Evolutionary conservation across 2,113 vertebrate genomes (phyloP), one percentile per base, ranked within the genome.

Genomic region (Epinephelus lanceolatus): DNA sequence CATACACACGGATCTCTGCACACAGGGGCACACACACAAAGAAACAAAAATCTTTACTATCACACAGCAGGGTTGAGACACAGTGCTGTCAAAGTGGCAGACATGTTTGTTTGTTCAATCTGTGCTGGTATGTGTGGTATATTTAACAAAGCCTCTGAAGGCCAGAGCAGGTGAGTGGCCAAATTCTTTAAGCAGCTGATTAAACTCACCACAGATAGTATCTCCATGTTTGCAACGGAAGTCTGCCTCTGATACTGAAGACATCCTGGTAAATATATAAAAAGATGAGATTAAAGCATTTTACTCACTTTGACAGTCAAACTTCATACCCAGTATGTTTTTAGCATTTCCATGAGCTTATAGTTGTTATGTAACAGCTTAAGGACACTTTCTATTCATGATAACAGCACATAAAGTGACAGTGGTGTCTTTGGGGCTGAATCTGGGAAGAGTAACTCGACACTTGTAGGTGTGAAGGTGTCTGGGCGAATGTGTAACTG

Each of bases 1-100:
- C 92, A 7, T 95, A 95, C 13, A 94, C 83, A 3, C 93, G 91
- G 82, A 96, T 90, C 59, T 87, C 95, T 96, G 92, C 52, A 53
- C 27, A 62, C 63, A 47, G 23, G 52, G 61, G 6, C 19, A 49
- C 12, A 81, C 9, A 78, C 13, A 65, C 27, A 67, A 23, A 30
- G 0, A 55, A 27, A 68, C 69, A 37, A 27, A 27, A 27, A 27
- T 63, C 33, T 37, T 37, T 37, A 7, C 33, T 37, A 37, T 37
- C 68, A 68, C 55, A n/a, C 60, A 30, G 53, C 17, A 30, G 6
- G 75, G 15, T 55, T 61, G 17, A 45, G 27, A 17, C 6, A 1
- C 45, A n/a, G 9, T 17, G 6, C 68, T 33, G 18, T 52, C 6
- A 60, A 0, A 51, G 67, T 2, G 18, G 13, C 40, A 71, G 47